Conservation (phyloP, 1,140 invertebrate genomes). For the Globodera rostochiensis region DNA sequence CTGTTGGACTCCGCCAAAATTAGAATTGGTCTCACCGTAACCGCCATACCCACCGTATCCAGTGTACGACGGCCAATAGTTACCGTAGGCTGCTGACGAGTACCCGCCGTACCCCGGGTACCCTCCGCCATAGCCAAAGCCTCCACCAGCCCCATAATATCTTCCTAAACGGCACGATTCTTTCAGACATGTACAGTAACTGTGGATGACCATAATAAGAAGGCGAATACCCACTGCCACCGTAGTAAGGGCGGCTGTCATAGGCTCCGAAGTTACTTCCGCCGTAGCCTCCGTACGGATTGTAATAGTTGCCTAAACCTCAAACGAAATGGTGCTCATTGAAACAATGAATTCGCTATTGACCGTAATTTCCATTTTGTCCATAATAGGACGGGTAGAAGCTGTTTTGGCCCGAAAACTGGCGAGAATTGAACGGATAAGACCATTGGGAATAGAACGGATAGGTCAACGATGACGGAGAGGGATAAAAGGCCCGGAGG, state of each 20-base stretch:
- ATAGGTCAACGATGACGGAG: background rate
- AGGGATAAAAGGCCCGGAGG: background rate
- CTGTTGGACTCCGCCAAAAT: background rate
- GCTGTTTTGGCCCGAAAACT: background rate
- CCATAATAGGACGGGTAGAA: background rate
- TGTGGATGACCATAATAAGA: background rate
- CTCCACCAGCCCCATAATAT: background rate
- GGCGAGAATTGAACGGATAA: background rate
- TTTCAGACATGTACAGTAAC: background rate
- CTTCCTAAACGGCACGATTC: background rate
- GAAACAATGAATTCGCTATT: background rate
- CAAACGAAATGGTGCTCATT: background rate
- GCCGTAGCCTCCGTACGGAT: background rate
- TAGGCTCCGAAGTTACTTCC: background rate
- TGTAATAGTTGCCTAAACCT: conserved; percentile 6
- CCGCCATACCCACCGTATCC: background rate
- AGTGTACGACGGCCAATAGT: background rate
- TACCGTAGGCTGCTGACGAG: background rate
- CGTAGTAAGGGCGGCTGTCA: conserved; percentile 1
- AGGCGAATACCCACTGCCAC: conserved; percentile 8
- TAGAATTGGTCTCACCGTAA: background rate
- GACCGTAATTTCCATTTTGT: background rate
- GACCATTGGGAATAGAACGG: background rate
- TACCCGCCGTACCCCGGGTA: conserved; percentile 7
- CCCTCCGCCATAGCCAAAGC: background rate